Percentiles rank a stretch among this genome's conserved stretches.
These are phyloP conservation scores for Entelurus aequoreus DNA, from an alignment of 2,113 vertebrate species.

Conservation along the genomic window DNA sequence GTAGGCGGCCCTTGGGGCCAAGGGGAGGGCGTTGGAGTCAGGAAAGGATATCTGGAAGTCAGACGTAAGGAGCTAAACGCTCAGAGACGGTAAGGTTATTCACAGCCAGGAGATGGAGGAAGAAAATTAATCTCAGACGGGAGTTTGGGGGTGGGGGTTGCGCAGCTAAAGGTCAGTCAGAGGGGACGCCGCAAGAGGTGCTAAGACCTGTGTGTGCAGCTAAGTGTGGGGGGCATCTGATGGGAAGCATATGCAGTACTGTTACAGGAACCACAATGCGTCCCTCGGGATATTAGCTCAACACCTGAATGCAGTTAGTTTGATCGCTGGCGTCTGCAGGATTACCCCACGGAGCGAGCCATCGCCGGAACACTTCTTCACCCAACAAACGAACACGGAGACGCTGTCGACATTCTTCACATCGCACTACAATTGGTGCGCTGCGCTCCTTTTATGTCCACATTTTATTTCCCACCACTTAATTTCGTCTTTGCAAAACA, in stretches of 20 bases:
- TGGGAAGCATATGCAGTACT: conserved; percentile 48
- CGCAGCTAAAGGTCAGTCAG: conserved; percentile 52
- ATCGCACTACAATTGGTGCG: not conserved
- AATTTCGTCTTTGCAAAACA: not conserved
- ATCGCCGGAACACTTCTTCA: not conserved
- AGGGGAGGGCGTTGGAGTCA: not conserved
- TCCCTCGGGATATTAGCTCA: conserved; percentile 16
- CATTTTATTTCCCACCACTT: not conserved
- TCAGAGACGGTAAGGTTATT: conserved; percentile 11
- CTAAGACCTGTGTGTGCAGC: conserved; percentile 33
- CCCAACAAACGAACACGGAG: not conserved
- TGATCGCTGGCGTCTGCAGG: not conserved
- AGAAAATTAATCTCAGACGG: not conserved
- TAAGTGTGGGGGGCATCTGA: conserved; percentile 37
- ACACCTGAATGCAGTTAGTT: conserved; percentile 12
- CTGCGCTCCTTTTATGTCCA: not conserved
- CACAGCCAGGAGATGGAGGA: conserved; percentile 13
- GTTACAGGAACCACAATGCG: conserved; percentile 4
- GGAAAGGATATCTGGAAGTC: not conserved
- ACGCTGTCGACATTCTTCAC: not conserved
- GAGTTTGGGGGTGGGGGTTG: conserved; percentile 8
- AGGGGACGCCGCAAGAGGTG: conserved; percentile 23
- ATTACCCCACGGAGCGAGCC: not conserved
- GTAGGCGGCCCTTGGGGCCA: not conserved
- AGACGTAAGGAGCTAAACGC: conserved; percentile 13